Conservation (phyloP, 1,140 invertebrate species). For the Drosophila ercepeae region DNA sequence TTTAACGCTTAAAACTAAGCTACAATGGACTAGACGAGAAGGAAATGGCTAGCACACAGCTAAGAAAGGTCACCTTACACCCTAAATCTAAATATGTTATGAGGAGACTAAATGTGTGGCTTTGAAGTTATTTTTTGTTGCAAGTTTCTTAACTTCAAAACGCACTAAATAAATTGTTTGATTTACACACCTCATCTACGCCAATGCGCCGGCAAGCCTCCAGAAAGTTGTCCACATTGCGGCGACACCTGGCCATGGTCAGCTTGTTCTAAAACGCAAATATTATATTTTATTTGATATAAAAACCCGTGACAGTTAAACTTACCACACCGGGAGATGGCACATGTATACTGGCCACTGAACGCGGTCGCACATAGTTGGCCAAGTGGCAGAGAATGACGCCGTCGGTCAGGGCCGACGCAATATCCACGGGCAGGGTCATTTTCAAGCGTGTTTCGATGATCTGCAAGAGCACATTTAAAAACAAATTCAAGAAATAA, state of each 20-base stretch:
- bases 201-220: constrained; percentile 97
- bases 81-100: neutral
- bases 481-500: neutral
- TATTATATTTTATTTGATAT: neutral
- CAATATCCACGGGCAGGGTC: constrained; percentile 93
- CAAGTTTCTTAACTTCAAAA: constrained; percentile 1
- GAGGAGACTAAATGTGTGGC: neutral
- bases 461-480: constrained; percentile 86
- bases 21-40: constrained; percentile 18
- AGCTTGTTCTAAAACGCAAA: constrained; percentile 91
- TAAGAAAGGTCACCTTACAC: constrained; percentile 5
- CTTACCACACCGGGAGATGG: constrained; percentile 96
- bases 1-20: constrained; percentile 38
- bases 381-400: constrained; percentile 97
- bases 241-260: constrained; percentile 95
- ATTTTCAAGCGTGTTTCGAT: constrained; percentile 96
- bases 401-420: constrained; percentile 94
- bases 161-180: neutral
- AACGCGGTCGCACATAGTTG: constrained; percentile 94
- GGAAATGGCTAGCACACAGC: constrained; percentile 10
- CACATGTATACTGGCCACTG: constrained; percentile 96
- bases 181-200: constrained; percentile 93
- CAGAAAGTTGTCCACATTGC: constrained; percentile 98
- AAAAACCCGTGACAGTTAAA: constrained; percentile 3
- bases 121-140: neutral